These are phyloP conservation scores for Acanthosepion esculentum DNA, from an alignment of 2,888 invertebrate genomes.

Conservation along the genomic window DNA sequence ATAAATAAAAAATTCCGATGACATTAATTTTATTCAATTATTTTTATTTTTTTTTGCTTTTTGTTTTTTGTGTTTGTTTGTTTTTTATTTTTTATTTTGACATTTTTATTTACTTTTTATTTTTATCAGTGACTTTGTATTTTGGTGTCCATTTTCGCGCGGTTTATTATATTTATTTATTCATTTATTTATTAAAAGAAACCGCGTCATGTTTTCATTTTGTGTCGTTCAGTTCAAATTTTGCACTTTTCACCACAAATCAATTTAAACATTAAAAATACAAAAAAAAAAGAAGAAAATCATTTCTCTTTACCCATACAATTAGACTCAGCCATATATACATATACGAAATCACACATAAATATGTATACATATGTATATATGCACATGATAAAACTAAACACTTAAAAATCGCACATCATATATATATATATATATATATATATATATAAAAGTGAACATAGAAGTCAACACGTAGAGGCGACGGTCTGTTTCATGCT, in stretches of 20 bases:
- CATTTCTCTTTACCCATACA: not conserved
- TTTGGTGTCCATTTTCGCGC: not conserved
- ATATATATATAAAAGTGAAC: too few relatives aligned
- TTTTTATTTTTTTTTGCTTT: too few relatives aligned
- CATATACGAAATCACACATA: not conserved
- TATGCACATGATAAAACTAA: not conserved
- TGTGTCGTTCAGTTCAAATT: not conserved
- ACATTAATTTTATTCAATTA: too few relatives aligned
- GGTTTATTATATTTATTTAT: too few relatives aligned
- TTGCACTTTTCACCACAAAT: not conserved
- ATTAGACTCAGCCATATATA: not conserved
- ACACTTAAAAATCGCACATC: too few relatives aligned
- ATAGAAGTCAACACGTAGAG: too few relatives aligned
- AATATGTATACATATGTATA: constrained; percentile 34
- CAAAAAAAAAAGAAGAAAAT: not conserved
- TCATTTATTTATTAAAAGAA: not conserved
- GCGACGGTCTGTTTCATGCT: too few relatives aligned
- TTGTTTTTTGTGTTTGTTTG: too few relatives aligned
- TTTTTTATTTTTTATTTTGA: too few relatives aligned
- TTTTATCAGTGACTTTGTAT: not conserved
- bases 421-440: too few relatives aligned
- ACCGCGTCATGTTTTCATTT: not conserved
- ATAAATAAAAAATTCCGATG: too few relatives aligned
- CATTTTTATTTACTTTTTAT: not conserved
- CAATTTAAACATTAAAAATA: not conserved